Percentiles rank a stretch among this genome's conserved stretches.
phyloP scores from a whole-genome alignment of 2,113 vertebrate species.

The Ornithorhynchus anatinus region DNA sequence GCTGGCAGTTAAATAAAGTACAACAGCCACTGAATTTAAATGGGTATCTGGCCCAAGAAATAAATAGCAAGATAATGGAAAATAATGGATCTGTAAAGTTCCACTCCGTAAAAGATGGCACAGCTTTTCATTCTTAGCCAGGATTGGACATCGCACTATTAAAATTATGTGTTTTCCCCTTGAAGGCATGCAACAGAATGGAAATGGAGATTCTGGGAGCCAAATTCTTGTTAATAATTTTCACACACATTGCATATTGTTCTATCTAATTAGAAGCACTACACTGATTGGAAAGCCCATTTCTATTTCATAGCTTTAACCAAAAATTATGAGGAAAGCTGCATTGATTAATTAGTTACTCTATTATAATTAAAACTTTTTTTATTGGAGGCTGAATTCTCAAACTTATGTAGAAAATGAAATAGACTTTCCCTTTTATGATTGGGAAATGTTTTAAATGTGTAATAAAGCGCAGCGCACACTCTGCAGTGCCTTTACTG shows the following conservation, averaged over 20 bases:
- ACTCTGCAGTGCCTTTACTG: not conserved
- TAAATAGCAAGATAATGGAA: not conserved
- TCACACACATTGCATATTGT: not conserved
- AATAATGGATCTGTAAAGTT: not conserved
- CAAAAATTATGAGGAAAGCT: conserved; percentile 11
- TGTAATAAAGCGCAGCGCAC: not conserved
- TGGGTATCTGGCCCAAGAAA: not conserved
- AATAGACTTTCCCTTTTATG: not conserved
- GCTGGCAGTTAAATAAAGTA: not conserved
- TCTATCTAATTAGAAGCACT: not conserved
- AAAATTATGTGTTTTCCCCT: not conserved
- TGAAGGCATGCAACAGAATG: not conserved
- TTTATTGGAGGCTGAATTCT: not conserved
- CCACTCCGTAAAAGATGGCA: not conserved
- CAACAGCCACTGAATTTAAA: not conserved
- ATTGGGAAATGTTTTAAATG: not conserved
- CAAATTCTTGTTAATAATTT: conserved; percentile 31
- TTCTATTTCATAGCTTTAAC: conserved; percentile 14
- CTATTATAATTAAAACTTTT: not conserved
- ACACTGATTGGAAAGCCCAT: too few species aligned
- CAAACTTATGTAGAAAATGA: not conserved
- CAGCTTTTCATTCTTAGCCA: not conserved
- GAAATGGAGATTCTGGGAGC: not conserved
- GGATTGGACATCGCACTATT: not conserved
- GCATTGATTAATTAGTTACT: not conserved